Evolutionary conservation across 1,140 invertebrate species (phyloP), one percentile per base, ranked within the genome.

Genomic region (Drosophila tropicalis): DNA sequence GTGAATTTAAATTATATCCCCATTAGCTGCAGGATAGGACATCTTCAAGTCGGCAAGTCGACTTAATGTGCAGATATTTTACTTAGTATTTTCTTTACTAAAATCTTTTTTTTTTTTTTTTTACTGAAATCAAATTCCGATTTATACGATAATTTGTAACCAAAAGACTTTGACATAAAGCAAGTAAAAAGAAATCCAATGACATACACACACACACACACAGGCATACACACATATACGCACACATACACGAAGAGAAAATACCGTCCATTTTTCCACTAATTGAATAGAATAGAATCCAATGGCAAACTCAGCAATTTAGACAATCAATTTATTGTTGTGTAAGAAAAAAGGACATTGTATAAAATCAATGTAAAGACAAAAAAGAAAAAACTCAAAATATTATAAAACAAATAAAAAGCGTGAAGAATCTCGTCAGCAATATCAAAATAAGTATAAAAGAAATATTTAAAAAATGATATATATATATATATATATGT

Each of bases 231-330:
- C n/a, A 34, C 51, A 55, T 22, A 55, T n/a, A 61, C 72, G 68
- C 36, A 55, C 22, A 55, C 51, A 55, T 34, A 58, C 32, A 62
- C 66, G 76, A 76, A 68, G 34, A 36, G 56, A 58, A 67, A 69
- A 61, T 86, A 87, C 83, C 83, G 83, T 86, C 83, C 83, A 86
- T 86, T 87, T 82, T 79, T 78, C 81, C 81, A 84, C 72, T 70
- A 80, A 81, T 69, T 81, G 67, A 77, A 81, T 67, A 77, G 69
- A 40, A 56, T 63, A 65, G 41, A 63, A 51, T 51, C 44, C 44
- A 71, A 64, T 13, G 58, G 51, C 62, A 70, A 84, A 63, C 78
- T 86, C 74, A 70, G 76, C 80, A 79, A 83, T 70, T 83, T 83
- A 65, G 62, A 69, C 71, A 79, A 82, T 82, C 70, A 36, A 70